phyloP scores from a whole-genome alignment of 2,888 invertebrate genomes.

The Petrophora chlorosata region DNA sequence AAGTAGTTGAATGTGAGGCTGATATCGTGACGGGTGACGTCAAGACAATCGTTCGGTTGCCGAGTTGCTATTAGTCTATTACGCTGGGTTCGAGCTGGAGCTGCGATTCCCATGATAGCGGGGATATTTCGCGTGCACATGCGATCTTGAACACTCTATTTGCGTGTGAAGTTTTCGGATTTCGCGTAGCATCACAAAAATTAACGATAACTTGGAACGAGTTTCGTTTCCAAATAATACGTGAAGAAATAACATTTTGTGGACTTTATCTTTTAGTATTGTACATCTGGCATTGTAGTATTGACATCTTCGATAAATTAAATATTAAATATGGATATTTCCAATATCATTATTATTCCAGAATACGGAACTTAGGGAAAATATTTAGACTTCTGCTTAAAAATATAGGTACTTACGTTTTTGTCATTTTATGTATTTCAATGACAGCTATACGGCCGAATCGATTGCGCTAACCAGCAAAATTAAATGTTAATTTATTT shows the following conservation, averaged over 20 bases:
- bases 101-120: constrained; percentile 36
- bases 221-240: neutral
- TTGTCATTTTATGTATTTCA: constrained; percentile 14
- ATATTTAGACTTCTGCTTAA: constrained; percentile 11
- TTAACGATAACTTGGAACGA: constrained; percentile 6
- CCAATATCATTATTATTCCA: constrained; percentile 5
- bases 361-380: constrained; percentile 4
- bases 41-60: constrained; percentile 64
- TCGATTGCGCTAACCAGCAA: constrained; percentile 7
- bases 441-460: constrained; percentile 12
- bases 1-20: constrained; percentile 8
- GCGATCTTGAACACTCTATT: constrained; percentile 27
- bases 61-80: constrained; percentile 32
- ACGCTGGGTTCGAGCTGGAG: constrained; percentile 39
- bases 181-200: constrained; percentile 40
- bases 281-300: neutral
- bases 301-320: neutral
- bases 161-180: constrained; percentile 38
- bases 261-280: neutral
- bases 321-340: neutral
- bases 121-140: constrained; percentile 29
- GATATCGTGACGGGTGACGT: constrained; percentile 67
- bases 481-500: constrained; percentile 23
- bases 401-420: too few species aligned
- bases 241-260: neutral